These are phyloP conservation scores for Ptilodon capucinus DNA, from an alignment of 2,888 invertebrate genomes.

Conservation along the genomic window DNA sequence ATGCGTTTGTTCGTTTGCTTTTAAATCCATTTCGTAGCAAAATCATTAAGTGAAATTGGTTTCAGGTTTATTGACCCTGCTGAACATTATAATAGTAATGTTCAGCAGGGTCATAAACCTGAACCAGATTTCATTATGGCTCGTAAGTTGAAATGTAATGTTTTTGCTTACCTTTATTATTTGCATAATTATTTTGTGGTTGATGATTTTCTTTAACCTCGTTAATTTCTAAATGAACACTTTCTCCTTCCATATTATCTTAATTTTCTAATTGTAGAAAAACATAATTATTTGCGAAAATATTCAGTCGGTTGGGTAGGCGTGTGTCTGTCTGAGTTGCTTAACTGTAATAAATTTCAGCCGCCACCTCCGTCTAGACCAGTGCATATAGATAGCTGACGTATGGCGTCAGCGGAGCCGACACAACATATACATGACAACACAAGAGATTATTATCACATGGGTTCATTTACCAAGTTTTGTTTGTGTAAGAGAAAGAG, in stretches of 20 bases:
- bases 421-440: not conserved
- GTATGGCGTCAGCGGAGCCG: constrained; percentile 4
- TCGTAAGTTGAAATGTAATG: no score
- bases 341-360: constrained; percentile 25
- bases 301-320: constrained; percentile 20
- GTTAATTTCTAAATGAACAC: constrained; percentile 4
- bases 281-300: constrained; percentile 2
- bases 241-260: constrained; percentile 5
- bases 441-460: not conserved
- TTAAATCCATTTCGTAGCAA: not conserved
- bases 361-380: constrained; percentile 30
- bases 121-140: no score
- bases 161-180: not conserved
- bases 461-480: not conserved
- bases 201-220: constrained; percentile 7
- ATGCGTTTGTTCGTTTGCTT: not conserved
- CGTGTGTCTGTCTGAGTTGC: constrained; percentile 18
- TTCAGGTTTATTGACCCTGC: no score
- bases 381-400: constrained; percentile 12
- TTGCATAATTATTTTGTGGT: constrained; percentile 8
- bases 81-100: no score
- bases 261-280: not conserved
- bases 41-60: no score
- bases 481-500: not conserved
- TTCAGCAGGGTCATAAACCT: no score